A percentile compares a stretch with the other conserved stretches of the same genome.
phyloP scores from a whole-genome alignment of 1,140 invertebrate species.

The Conopomorpha cramerella region DNA sequence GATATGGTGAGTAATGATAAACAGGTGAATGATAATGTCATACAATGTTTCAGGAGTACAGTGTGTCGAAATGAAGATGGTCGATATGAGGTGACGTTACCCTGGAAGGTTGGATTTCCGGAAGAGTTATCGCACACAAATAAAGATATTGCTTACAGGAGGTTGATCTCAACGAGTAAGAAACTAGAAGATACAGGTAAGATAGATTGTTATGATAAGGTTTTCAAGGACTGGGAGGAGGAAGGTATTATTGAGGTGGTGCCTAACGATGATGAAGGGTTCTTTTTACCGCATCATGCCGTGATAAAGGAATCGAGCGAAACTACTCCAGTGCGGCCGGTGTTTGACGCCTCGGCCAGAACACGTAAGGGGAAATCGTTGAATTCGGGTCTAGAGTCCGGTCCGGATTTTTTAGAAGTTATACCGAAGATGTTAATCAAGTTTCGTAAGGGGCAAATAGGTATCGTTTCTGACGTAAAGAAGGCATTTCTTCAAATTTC shows the following conservation, averaged over 20 bases:
- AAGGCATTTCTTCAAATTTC: slow-evolving; percentile 46
- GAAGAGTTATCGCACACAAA: slow-evolving; percentile 17
- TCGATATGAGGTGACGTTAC: not conserved
- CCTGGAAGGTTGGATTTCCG: not conserved
- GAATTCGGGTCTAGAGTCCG: slow-evolving; percentile 11
- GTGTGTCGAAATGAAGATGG: not conserved
- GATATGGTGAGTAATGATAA: slow-evolving; percentile 10
- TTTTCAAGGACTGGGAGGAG: slow-evolving; percentile 25
- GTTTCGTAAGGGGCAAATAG: slow-evolving; percentile 29
- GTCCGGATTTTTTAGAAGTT: slow-evolving; percentile 30
- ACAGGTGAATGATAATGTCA: not conserved
- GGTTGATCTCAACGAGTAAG: slow-evolving; percentile 11
- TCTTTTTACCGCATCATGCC: slow-evolving; percentile 28
- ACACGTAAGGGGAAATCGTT: slow-evolving; percentile 11
- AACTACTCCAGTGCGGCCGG: slow-evolving; percentile 15
- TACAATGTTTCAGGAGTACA: slow-evolving; percentile 5
- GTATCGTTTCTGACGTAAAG: slow-evolving; percentile 35
- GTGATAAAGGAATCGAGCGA: slow-evolving; percentile 21
- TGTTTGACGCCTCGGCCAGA: slow-evolving; percentile 19
- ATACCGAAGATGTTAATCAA: slow-evolving; percentile 29
- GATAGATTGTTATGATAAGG: slow-evolving; percentile 19
- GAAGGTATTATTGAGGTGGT: slow-evolving; percentile 12
- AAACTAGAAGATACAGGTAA: slow-evolving; percentile 13
- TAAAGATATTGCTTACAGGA: slow-evolving; percentile 20
- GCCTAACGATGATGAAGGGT: slow-evolving; percentile 3